Percentiles rank a stretch among this genome's conserved stretches.
Evolutionary conservation across 2,888 invertebrate species (phyloP).

Genomic region (Andrena bicolor): DNA sequence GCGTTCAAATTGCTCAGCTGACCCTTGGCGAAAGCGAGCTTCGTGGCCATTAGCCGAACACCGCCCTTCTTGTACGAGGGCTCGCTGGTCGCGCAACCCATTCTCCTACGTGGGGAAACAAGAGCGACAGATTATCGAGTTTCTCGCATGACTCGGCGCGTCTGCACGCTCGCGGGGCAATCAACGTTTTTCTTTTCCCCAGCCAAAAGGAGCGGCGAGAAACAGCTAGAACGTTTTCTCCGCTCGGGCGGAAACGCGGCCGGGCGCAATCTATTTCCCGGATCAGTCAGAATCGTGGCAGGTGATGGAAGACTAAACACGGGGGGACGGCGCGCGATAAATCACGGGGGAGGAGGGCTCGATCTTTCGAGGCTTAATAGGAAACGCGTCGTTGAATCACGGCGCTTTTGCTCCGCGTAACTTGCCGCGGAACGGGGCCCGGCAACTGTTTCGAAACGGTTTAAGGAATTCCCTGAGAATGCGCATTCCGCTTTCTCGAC

Average conservation of each 20-base stretch:
- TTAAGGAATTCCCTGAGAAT: slow-evolving; percentile 60
- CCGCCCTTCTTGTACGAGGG: slow-evolving; percentile 81
- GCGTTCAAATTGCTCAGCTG: slow-evolving; percentile 86
- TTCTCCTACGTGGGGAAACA: slow-evolving; percentile 50
- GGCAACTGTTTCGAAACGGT: slow-evolving; percentile 51
- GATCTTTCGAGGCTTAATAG: slow-evolving; percentile 26
- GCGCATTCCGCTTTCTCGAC: slow-evolving; percentile 53
- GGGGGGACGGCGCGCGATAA: slow-evolving; percentile 30
- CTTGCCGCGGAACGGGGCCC: slow-evolving; percentile 9
- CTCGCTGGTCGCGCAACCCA: slow-evolving; percentile 77
- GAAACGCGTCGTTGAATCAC: slow-evolving; percentile 45
- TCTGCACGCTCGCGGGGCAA: not conserved
- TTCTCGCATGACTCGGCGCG: not conserved
- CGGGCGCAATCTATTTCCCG: slow-evolving; percentile 14
- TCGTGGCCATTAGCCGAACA: slow-evolving; percentile 85
- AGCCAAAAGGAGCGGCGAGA: not conserved
- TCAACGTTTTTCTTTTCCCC: slow-evolving; percentile 1
- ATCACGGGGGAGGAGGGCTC: slow-evolving; percentile 24
- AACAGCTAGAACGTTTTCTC: not conserved
- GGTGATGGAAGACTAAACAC: not conserved
- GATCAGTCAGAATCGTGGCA: slow-evolving; percentile 1
- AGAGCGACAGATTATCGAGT: not conserved
- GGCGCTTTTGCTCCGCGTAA: slow-evolving; percentile 4
- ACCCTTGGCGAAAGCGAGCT: slow-evolving; percentile 85
- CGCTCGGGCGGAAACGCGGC: not conserved